Conservation (phyloP, 2,113 vertebrate species). For the Lanius ludovicianus region DNA sequence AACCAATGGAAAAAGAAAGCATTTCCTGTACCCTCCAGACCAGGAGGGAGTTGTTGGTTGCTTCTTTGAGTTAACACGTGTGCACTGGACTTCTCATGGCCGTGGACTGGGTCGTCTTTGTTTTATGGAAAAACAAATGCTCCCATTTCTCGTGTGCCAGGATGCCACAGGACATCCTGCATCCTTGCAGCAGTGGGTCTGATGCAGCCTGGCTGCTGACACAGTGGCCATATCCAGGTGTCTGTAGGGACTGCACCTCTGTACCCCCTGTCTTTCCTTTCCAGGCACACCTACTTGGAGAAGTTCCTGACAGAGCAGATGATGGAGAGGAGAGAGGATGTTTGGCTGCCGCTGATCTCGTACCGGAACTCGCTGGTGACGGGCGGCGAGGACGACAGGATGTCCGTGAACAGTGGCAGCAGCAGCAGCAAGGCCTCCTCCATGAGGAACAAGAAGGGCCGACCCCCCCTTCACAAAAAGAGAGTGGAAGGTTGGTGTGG, state of each 20-base stretch:
- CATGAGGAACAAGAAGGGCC: conserved; percentile 95
- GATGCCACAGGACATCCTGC: not conserved
- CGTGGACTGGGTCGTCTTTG: not conserved
- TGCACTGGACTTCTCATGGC: not conserved
- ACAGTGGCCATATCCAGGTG: not conserved
- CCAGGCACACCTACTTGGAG: conserved; percentile 94
- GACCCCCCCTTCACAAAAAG: conserved; percentile 92
- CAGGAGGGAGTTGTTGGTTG: not conserved
- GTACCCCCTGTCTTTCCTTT: not conserved
- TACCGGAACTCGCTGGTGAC: conserved; percentile 96
- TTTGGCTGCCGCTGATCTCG: conserved; percentile 97
- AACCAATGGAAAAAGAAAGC: not conserved
- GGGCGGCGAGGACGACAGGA: conserved; percentile 92
- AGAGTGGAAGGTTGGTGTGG: conserved; percentile 87
- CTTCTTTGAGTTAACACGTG: not conserved
- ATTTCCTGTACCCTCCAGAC: not conserved
- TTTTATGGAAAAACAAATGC: not conserved
- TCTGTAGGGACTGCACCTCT: not conserved
- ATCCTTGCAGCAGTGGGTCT: not conserved
- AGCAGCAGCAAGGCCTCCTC: conserved; percentile 96
- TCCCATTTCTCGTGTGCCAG: not conserved
- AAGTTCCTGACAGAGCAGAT: conserved; percentile 98
- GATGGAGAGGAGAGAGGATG: conserved; percentile 96
- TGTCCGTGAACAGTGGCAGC: conserved; percentile 94
- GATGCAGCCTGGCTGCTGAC: not conserved